A percentile compares a stretch with the other conserved stretches of the same genome.
Conservation (phyloP, 2,113 vertebrate species). For the Pseudolaguvia tuberculata region DNA sequence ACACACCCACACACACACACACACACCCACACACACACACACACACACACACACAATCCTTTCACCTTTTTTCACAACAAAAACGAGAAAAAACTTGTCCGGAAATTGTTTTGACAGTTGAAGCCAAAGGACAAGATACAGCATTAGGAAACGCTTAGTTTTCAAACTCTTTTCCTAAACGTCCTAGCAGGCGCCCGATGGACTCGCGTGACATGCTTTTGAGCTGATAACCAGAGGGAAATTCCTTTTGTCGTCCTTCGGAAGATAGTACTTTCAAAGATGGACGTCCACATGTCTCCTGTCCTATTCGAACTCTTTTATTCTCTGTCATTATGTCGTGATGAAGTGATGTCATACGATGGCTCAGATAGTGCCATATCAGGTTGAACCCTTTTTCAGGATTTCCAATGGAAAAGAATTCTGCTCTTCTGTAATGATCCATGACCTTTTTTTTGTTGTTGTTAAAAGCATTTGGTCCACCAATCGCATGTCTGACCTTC, state of each 20-base stretch:
- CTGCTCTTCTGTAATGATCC: too few species aligned
- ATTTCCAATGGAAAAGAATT: too few species aligned
- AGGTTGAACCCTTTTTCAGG: too few species aligned
- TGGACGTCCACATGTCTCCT: slow-evolving; percentile 17
- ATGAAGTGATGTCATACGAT: not conserved
- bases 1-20: not conserved
- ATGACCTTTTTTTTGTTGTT: too few species aligned
- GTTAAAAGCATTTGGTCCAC: not conserved
- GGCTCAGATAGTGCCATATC: not conserved
- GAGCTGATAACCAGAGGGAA: slow-evolving; percentile 9
- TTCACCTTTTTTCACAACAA: not conserved
- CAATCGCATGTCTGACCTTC: not conserved
- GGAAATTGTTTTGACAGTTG: too few species aligned
- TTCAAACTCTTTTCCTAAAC: not conserved
- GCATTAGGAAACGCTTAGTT: not conserved
- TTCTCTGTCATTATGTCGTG: not conserved
- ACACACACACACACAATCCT: too few species aligned
- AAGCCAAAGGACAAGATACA: not conserved
- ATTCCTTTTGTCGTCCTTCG: slow-evolving; percentile 17
- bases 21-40: too few species aligned
- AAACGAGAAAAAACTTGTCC: not conserved
- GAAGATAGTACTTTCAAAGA: slow-evolving; percentile 21
- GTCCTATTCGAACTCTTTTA: not conserved
- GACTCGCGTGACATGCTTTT: slow-evolving; percentile 9
- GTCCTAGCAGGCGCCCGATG: slow-evolving; percentile 11